Conservation (phyloP, 2,113 vertebrate species). For the Platichthys stellatus region DNA sequence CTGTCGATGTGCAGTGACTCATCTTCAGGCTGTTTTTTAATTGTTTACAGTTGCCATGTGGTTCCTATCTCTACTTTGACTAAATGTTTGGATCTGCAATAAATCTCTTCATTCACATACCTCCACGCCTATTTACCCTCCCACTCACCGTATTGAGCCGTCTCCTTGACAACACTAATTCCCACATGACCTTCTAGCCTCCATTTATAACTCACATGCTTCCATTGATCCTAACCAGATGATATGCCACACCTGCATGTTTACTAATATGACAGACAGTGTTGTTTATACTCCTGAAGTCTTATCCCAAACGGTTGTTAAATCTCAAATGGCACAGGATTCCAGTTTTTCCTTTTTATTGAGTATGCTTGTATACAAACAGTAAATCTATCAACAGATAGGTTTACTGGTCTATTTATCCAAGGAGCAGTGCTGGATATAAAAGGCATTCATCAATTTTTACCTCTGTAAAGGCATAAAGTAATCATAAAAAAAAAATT, state of each 20-base stretch:
- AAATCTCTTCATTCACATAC: conserved; percentile 69
- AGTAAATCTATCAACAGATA: not conserved
- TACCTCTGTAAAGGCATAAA: not conserved
- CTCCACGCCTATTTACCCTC: conserved; percentile 46
- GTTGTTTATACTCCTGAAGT: conserved; percentile 10
- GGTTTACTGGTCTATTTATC: not conserved
- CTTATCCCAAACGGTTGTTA: not conserved
- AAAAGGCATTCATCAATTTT: not conserved
- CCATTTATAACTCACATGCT: conserved; percentile 68
- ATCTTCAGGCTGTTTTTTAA: not conserved
- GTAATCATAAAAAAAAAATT: not conserved
- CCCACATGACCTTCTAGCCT: conserved; percentile 68
- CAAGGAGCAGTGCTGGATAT: not conserved
- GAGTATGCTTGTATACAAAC: not conserved
- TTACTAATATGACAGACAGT: conserved; percentile 33
- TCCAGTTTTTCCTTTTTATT: not conserved
- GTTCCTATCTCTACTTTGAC: conserved; percentile 46
- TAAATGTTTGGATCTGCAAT: conserved; percentile 44
- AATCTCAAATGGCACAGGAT: not conserved
- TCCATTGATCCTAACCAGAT: conserved; percentile 66
- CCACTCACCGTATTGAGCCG: conserved; percentile 54
- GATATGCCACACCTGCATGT: conserved; percentile 54
- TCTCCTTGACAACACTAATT: conserved; percentile 73
- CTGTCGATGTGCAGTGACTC: not conserved
- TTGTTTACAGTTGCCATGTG: conserved; percentile 12